Evolutionary conservation across 2,888 invertebrate species (phyloP).

Genomic region (Apodemia duryi): DNA sequence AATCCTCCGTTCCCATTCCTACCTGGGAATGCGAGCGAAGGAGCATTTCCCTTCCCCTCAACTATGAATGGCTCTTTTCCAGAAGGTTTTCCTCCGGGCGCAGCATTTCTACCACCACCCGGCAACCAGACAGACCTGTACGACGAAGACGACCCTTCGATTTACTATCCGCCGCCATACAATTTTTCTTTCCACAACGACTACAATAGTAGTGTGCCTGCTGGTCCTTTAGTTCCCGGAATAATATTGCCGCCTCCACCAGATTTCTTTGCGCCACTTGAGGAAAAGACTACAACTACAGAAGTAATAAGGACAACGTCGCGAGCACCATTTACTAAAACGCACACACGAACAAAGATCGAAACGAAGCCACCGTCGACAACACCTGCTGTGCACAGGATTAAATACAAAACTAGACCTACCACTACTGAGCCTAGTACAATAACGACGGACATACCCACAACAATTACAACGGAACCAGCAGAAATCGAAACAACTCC

Average conservation of each 20-base stretch:
- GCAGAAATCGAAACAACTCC: slow-evolving; percentile 61
- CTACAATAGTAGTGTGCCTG: slow-evolving; percentile 87
- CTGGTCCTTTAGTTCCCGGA: slow-evolving; percentile 92
- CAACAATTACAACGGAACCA: slow-evolving; percentile 56
- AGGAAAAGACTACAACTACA: slow-evolving; percentile 67
- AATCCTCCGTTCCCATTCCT: slow-evolving; percentile 82
- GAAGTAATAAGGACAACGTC: slow-evolving; percentile 50
- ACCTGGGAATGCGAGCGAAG: slow-evolving; percentile 78
- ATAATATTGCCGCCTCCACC: slow-evolving; percentile 93
- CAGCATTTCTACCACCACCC: slow-evolving; percentile 82
- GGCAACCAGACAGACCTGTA: slow-evolving; percentile 87
- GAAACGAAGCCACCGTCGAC: slow-evolving; percentile 52
- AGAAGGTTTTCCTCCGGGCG: slow-evolving; percentile 77
- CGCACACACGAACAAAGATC: slow-evolving; percentile 54
- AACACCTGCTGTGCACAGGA: slow-evolving; percentile 51
- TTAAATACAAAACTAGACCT: slow-evolving; percentile 63
- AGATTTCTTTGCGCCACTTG: slow-evolving; percentile 88
- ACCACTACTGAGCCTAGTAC: slow-evolving; percentile 53
- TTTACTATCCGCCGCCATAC: slow-evolving; percentile 95
- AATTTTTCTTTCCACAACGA: slow-evolving; percentile 90
- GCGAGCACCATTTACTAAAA: slow-evolving; percentile 42
- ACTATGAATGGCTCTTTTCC: slow-evolving; percentile 79
- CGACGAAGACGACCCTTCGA: slow-evolving; percentile 94
- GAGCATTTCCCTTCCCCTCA: slow-evolving; percentile 74
- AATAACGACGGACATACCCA: slow-evolving; percentile 60